A percentile compares a stretch with the other conserved stretches of the same genome.
Conservation (phyloP, 64 coral and sea anemone genomes). For the Stichodactyla mertensii region DNA sequence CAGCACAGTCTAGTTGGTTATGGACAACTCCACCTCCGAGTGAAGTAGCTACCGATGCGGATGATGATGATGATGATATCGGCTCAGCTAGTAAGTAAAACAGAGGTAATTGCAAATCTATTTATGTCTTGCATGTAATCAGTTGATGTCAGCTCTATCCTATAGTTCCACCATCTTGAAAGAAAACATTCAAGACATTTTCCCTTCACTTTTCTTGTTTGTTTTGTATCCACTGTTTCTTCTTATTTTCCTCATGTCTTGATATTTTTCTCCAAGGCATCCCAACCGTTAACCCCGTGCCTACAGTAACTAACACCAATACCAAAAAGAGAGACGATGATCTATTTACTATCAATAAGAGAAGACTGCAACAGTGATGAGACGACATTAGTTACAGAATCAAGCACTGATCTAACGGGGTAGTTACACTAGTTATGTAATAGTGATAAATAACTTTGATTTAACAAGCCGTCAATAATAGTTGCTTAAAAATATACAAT, state of each 20-base stretch:
- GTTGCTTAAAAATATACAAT: too few relatives aligned
- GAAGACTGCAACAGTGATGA: not conserved
- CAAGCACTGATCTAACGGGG: not conserved
- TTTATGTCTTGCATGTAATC: not conserved
- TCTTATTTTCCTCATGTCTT: not conserved
- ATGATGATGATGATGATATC: conserved; percentile 9
- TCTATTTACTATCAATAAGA: not conserved
- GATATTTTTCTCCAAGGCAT: not conserved
- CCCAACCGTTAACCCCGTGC: too few relatives aligned
- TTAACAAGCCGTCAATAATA: too few relatives aligned
- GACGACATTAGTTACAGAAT: not conserved
- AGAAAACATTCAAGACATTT: not conserved
- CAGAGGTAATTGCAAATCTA: not conserved
- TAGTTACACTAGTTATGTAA: not conserved
- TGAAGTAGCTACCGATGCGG: not conserved
- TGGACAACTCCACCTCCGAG: not conserved
- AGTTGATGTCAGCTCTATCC: not conserved
- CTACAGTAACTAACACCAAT: not conserved
- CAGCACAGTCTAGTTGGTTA: too few relatives aligned
- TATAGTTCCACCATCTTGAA: not conserved
- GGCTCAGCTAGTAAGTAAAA: conserved; percentile 8
- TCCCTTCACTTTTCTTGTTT: too few relatives aligned
- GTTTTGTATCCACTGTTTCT: not conserved
- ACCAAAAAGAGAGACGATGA: not conserved
- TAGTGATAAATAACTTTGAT: not conserved